Conservation (phyloP, 2,888 invertebrate genomes). For the Caenorhabditis sp. region DNA sequence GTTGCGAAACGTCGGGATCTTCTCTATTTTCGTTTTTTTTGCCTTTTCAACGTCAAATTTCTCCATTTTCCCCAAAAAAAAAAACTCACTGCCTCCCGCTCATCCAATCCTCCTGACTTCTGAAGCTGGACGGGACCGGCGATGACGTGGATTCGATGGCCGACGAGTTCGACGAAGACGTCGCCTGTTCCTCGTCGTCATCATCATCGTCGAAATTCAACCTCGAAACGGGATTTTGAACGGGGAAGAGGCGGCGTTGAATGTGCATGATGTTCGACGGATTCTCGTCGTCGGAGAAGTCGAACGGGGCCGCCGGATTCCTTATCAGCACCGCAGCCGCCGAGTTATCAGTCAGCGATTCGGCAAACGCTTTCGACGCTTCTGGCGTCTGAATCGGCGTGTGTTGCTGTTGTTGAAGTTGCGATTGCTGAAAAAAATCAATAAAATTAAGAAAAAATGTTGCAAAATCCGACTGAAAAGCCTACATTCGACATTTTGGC, state of each 20-base stretch:
- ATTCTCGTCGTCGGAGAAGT: constrained; percentile 59
- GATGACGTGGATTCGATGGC: constrained; percentile 33
- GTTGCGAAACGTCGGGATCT: too few relatives aligned
- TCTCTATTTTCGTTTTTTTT: too few relatives aligned
- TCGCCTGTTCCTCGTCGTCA: constrained; percentile 43
- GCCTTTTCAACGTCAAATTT: too few relatives aligned
- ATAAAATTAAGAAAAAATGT: background rate
- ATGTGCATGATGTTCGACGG: constrained; percentile 6
- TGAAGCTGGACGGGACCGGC: background rate
- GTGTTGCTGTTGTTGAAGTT: constrained; percentile 40
- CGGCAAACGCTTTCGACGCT: constrained; percentile 28
- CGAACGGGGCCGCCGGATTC: constrained; percentile 46
- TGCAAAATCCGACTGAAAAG: background rate
- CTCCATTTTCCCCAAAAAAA: background rate
- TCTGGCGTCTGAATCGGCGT: constrained; percentile 57
- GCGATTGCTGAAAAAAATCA: background rate
- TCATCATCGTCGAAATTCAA: constrained; percentile 42
- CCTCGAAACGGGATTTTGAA: background rate
- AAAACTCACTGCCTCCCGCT: constrained; percentile 12
- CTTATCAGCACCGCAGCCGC: constrained; percentile 5
- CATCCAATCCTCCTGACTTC: background rate
- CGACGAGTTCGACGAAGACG: constrained; percentile 54
- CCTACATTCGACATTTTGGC: constrained; percentile 32
- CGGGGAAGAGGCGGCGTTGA: constrained; percentile 27
- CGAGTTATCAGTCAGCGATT: constrained; percentile 16